phyloP scores from a whole-genome alignment of 2,797 vertebrate species.

The Epinephelus coioides region DNA sequence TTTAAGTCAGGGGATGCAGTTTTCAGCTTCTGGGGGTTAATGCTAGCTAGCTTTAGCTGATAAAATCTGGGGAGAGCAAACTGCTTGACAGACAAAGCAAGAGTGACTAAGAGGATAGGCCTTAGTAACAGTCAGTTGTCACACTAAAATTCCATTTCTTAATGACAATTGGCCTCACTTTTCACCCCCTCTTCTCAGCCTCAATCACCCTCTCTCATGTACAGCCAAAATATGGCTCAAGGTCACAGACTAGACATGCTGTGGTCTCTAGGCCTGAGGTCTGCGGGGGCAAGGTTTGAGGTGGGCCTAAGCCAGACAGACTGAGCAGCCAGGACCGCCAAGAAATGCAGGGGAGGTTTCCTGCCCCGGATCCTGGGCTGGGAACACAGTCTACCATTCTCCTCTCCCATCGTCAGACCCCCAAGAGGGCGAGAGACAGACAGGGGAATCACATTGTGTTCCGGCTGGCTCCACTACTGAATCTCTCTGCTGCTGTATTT shows the following conservation, averaged over 20 bases:
- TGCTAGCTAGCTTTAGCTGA: too few relatives aligned
- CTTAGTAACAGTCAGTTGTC: neutral
- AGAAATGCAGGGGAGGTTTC: conserved; percentile 88
- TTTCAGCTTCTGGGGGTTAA: too few relatives aligned
- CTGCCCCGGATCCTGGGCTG: conserved; percentile 75
- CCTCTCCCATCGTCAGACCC: conserved; percentile 70
- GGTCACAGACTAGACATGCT: conserved; percentile 54
- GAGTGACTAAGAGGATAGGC: too few relatives aligned
- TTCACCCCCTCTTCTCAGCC: conserved; percentile 25
- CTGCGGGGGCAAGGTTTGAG: conserved; percentile 32
- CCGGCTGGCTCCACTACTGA: conserved; percentile 45
- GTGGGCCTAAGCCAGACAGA: conserved; percentile 51
- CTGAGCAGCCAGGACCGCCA: conserved; percentile 67
- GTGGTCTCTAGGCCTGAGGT: conserved; percentile 32
- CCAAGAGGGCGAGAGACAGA: conserved; percentile 56
- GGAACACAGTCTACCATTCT: conserved; percentile 80
- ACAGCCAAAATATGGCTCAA: conserved; percentile 60
- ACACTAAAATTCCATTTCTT: neutral
- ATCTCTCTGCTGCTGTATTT: conserved; percentile 31
- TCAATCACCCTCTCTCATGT: conserved; percentile 41
- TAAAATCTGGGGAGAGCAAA: too few relatives aligned
- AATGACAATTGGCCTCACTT: neutral
- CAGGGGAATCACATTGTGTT: conserved; percentile 72
- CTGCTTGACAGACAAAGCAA: too few relatives aligned
- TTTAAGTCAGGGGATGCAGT: too few relatives aligned